Evolutionary conservation across 2,797 vertebrate genomes (phyloP).

Genomic region (Molossus alvarezi): DNA sequence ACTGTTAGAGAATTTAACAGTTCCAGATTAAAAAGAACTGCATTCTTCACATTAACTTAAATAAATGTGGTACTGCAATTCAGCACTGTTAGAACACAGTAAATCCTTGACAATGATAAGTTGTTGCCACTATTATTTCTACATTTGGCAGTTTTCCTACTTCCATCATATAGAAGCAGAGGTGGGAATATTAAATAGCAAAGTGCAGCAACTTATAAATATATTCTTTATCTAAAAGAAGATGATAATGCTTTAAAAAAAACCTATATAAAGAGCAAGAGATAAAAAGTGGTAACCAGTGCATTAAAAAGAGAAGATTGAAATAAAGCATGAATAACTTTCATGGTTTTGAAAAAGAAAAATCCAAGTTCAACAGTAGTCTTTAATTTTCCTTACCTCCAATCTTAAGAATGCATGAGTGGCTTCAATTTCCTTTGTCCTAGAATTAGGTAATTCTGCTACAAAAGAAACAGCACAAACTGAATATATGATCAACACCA

Average conservation of each 20-base stretch:
- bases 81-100: not conserved
- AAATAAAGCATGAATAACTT: constrained; percentile 56
- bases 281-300: not conserved
- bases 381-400: constrained; percentile 92
- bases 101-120: not conserved
- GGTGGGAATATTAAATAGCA: not conserved
- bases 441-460: constrained; percentile 94
- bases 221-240: not conserved
- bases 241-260: not conserved
- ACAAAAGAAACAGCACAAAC: constrained; percentile 88
- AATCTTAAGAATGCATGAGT: constrained; percentile 93
- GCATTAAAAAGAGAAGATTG: not conserved
- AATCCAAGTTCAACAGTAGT: constrained; percentile 54
- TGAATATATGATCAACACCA: constrained; percentile 67
- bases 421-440: constrained; percentile 93
- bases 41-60: constrained; percentile 9
- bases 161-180: constrained; percentile 32
- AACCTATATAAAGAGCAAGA: not conserved
- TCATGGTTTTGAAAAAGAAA: constrained; percentile 56
- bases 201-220: not conserved
- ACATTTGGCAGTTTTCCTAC: not conserved
- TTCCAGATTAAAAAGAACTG: constrained; percentile 36
- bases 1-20: not conserved
- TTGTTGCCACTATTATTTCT: not conserved
- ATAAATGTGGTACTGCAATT: not conserved